phyloP scores from a whole-genome alignment of 2,797 vertebrate species.

The Lutjanus argentimaculatus region DNA sequence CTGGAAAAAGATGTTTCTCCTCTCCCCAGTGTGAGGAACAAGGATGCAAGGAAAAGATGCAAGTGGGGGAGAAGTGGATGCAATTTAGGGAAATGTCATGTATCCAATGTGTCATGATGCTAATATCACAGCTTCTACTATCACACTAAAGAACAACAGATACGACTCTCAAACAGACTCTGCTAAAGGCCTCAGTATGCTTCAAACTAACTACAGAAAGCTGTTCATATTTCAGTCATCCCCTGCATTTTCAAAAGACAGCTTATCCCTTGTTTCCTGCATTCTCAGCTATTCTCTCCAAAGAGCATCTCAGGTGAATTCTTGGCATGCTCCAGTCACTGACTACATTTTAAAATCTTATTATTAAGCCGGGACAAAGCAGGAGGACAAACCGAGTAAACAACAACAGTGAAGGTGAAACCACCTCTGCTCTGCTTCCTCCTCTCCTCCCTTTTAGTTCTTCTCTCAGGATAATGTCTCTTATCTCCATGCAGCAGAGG shows the following conservation, averaged over 20 bases:
- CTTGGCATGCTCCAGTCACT: background rate
- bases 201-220: background rate
- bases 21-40: no score
- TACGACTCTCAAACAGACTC: background rate
- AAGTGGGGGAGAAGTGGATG: no score
- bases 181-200: background rate
- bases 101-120: no score
- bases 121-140: no score
- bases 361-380: background rate
- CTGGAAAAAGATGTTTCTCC: no score
- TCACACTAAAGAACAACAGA: background rate
- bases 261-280: background rate
- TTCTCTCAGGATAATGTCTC: slow-evolving; percentile 6
- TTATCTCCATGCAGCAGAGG: slow-evolving; percentile 37
- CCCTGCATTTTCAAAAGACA: background rate
- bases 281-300: background rate
- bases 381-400: background rate
- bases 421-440: background rate
- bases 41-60: no score
- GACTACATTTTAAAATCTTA: background rate
- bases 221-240: background rate
- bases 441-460: background rate
- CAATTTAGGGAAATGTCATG: no score
- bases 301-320: background rate
- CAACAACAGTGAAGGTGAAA: slow-evolving; percentile 2